Percentiles rank a stretch among this genome's conserved stretches.
These are phyloP conservation scores for Psilopogon haemacephalus DNA, from an alignment of 2,113 vertebrate species.

Conservation along the genomic window DNA sequence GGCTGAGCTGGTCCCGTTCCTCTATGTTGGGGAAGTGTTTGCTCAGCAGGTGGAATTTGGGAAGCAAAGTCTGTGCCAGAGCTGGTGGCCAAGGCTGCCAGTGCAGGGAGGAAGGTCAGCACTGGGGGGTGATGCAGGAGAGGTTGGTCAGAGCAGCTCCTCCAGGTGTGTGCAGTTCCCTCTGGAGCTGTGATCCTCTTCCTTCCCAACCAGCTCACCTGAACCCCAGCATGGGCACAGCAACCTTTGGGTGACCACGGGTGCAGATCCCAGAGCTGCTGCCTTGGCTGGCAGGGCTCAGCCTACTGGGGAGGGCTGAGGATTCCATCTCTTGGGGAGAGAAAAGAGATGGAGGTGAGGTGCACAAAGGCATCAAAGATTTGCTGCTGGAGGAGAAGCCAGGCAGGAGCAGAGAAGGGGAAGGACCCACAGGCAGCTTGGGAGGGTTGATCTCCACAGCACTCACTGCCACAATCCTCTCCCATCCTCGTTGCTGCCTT, in stretches of 20 bases:
- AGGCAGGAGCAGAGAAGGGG: background rate
- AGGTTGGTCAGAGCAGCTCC: background rate
- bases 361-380: background rate
- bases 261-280: fast-evolving
- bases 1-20: background rate
- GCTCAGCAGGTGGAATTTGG: conserved; percentile 14
- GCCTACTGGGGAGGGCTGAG: background rate
- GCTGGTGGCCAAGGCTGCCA: background rate
- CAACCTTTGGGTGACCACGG: fast-evolving
- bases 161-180: too few species aligned
- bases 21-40: background rate
- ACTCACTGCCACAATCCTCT: background rate
- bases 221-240: background rate
- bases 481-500: background rate
- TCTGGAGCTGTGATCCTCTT: too few species aligned
- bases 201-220: background rate
- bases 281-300: fast-evolving
- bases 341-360: background rate
- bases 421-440: background rate
- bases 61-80: background rate
- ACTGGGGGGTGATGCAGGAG: background rate
- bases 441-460: background rate
- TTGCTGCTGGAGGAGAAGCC: background rate
- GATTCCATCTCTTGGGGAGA: background rate
- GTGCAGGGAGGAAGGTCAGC: background rate